phyloP scores from a whole-genome alignment of 2,888 invertebrate species.

The Polymixis lichenea region DNA sequence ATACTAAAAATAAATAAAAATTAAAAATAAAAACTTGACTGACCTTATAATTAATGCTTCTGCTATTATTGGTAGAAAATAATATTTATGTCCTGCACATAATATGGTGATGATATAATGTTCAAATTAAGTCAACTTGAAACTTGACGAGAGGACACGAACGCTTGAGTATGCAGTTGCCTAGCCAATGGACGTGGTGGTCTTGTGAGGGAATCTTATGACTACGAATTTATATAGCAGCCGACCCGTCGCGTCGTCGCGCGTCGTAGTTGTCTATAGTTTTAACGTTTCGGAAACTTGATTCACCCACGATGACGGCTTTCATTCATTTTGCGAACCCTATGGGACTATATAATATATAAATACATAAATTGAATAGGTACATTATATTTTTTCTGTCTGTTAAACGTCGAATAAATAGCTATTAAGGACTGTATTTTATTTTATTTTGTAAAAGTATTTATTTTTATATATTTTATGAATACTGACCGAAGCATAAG shows the following conservation, averaged over 20 bases:
- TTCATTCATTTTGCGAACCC: neutral
- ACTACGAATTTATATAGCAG: constrained; percentile 8
- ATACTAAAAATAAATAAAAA: neutral
- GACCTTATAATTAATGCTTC: constrained; percentile 27
- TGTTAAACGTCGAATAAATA: neutral
- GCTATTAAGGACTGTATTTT: neutral
- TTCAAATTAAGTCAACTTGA: neutral
- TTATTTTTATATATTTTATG: neutral
- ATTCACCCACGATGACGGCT: neutral
- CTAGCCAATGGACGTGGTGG: neutral
- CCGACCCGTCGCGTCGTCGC: neutral
- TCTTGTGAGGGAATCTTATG: neutral
- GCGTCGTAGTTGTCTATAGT: neutral
- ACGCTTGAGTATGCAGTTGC: neutral
- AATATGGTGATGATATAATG: neutral
- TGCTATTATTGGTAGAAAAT: constrained; percentile 5
- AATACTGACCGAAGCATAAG: neutral
- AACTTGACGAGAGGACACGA: neutral
- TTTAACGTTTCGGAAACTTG: neutral
- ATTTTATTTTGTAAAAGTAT: neutral
- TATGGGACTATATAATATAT: neutral
- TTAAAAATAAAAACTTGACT: neutral
- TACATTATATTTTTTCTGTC: neutral
- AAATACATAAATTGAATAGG: neutral
- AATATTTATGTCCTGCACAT: constrained; percentile 5